Evolutionary conservation across 1,140 invertebrate species (phyloP).

Genomic region (Drosophila nebulosa): DNA sequence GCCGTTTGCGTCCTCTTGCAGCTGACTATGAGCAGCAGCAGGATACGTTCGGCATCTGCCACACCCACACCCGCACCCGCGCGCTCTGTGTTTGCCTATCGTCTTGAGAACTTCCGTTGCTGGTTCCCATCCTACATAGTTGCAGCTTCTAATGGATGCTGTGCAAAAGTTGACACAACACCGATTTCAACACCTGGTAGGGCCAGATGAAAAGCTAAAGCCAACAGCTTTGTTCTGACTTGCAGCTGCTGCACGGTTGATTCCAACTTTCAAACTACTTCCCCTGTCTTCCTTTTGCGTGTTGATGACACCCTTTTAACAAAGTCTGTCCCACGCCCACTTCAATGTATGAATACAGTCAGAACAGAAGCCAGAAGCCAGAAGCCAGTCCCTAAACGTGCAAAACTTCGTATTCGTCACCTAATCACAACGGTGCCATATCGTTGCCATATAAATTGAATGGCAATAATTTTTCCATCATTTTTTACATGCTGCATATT

Average conservation of each 20-base stretch:
- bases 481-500: background rate
- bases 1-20: conserved; percentile 41
- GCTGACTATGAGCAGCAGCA: conserved; percentile 73
- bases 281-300: conserved; percentile 5
- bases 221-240: conserved; percentile 61
- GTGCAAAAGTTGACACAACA: conserved; percentile 78
- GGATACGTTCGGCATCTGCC: conserved; percentile 73
- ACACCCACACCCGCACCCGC: too few species aligned
- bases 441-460: background rate
- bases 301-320: conserved; percentile 31
- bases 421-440: conserved; percentile 42
- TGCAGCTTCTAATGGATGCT: conserved; percentile 56
- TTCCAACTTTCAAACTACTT: background rate
- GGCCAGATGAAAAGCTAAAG: conserved; percentile 34
- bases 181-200: conserved; percentile 12
- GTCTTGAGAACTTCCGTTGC: conserved; percentile 37
- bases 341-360: background rate
- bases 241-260: conserved; percentile 52
- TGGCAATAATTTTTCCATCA: background rate
- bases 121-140: background rate
- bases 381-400: too few species aligned
- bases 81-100: conserved; percentile 67
- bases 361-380: conserved; percentile 64
- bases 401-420: too few species aligned
- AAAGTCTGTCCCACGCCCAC: background rate